Conservation (phyloP, 2,888 invertebrate species). For the Campopleginae sp. region DNA sequence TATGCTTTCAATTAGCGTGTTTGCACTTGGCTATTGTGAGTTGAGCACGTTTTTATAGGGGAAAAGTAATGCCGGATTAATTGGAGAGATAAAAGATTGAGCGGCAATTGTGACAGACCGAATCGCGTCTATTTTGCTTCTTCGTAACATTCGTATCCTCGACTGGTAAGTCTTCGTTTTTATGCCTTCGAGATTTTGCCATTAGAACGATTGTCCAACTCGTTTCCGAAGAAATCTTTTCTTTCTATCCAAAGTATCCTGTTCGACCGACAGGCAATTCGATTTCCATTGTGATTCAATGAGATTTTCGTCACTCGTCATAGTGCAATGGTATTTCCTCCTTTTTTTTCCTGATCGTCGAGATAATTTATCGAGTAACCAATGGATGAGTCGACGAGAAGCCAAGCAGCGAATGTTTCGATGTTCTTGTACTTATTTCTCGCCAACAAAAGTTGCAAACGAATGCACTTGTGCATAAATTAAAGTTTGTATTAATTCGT, state of each 20-base stretch:
- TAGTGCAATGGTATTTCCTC: background rate
- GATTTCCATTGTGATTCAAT: background rate
- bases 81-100: conserved; percentile 10
- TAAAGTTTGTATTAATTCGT: background rate
- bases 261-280: background rate
- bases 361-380: background rate
- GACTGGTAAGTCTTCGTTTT: conserved; percentile 32
- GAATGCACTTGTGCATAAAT: background rate
- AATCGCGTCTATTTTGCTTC: conserved; percentile 11
- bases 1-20: conserved; percentile 22
- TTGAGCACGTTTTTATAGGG: conserved; percentile 27
- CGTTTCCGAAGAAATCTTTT: background rate
- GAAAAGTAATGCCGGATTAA: conserved; percentile 20
- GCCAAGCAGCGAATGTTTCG: background rate
- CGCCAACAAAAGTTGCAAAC: background rate
- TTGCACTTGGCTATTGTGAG: conserved; percentile 18
- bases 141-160: background rate
- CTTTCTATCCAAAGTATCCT: background rate
- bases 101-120: conserved; percentile 8
- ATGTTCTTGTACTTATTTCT: background rate
- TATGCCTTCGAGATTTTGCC: background rate
- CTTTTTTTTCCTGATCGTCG: background rate
- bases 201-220: background rate
- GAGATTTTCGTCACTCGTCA: background rate
- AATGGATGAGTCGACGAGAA: background rate